Evolutionary conservation across 2,888 invertebrate genomes (phyloP), one percentile per base, ranked within the genome.

Genomic region (Epicampocera succincta): DNA sequence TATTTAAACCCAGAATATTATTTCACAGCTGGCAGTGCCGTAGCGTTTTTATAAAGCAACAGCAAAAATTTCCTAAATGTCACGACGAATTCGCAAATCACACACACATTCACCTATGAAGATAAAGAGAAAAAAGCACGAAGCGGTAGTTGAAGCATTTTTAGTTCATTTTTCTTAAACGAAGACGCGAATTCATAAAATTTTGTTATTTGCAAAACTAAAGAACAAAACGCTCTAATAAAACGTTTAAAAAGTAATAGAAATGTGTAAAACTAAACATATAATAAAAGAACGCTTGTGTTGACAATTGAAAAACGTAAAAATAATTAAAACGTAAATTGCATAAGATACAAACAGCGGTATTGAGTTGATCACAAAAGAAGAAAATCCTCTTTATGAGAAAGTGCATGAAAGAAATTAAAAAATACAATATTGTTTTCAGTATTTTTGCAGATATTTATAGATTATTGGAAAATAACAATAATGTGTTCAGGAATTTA

Each of bases 141-240:
- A 81, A 74, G 82, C 82, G 82, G 82, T 69, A 66, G 72, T 71
- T 73, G 29, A 81, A 82, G 82, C 82, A 82, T 77, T 82, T 81
- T 82, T 74, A 78, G 78, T 78, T 82, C 46, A 82, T 82, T 82
- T 82, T 78, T 78, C 82, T 82, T 60, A 71, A 60, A 78, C 82
- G 82, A 82, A 82, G 82, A 82, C 74, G 82, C 74, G 82, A 71
- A 65, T 77, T 71, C 65, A 78, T 66, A 65, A n/a, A 65, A 71
- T 61, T 65, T 56, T 65, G 65, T 65, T 66, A 42, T 60, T 74
- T 71, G 65, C 56, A 58, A 78, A 76, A 71, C 33, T 69, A 13
- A 56, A 54, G 61, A 72, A 68, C 38, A 56, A 71, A 79, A 69
- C 69, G 56, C 63, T 63, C 15, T 48, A 40, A 33, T 68, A 46